Evolutionary conservation across 2,888 invertebrate species (phyloP).

Genomic region (Apamea anceps): DNA sequence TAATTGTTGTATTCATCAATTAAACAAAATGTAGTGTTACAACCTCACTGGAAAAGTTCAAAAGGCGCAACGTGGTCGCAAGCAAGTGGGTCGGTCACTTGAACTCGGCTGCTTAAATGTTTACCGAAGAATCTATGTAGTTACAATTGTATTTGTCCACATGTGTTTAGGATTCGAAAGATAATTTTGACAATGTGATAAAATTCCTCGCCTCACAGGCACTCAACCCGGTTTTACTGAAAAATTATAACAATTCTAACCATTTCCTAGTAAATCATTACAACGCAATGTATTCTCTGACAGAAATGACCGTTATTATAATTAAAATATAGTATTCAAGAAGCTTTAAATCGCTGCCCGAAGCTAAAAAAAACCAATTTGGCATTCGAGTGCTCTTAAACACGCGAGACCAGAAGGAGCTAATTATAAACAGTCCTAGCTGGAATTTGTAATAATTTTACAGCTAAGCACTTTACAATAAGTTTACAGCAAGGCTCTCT

Average conservation of each 20-base stretch:
- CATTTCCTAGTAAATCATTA: slow-evolving; percentile 30
- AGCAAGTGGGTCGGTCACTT: slow-evolving; percentile 49
- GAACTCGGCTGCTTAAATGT: slow-evolving; percentile 32
- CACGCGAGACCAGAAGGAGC: slow-evolving; percentile 34
- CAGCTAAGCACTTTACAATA: not conserved
- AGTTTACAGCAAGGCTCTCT: not conserved
- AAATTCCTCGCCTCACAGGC: not conserved
- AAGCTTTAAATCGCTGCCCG: slow-evolving; percentile 17
- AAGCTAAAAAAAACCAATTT: slow-evolving; percentile 41
- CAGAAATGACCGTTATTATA: slow-evolving; percentile 33
- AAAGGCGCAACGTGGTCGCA: slow-evolving; percentile 37
- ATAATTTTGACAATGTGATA: not conserved
- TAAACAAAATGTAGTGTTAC: slow-evolving; percentile 37
- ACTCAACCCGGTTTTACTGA: not conserved
- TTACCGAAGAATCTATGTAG: slow-evolving; percentile 14
- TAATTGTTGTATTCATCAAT: slow-evolving; percentile 25
- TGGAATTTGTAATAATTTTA: slow-evolving; percentile 15
- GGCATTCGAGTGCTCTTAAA: slow-evolving; percentile 12
- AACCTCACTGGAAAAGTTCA: slow-evolving; percentile 57
- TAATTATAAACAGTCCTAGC: slow-evolving; percentile 5
- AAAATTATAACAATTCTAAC: not conserved
- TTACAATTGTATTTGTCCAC: slow-evolving; percentile 14
- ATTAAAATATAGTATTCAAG: slow-evolving; percentile 19
- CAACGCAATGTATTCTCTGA: not conserved
- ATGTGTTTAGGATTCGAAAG: not conserved